A percentile compares a stretch with the other conserved stretches of the same genome.
Conservation (phyloP, 2,113 vertebrate genomes). For the Urocynchramus pylzowi region DNA sequence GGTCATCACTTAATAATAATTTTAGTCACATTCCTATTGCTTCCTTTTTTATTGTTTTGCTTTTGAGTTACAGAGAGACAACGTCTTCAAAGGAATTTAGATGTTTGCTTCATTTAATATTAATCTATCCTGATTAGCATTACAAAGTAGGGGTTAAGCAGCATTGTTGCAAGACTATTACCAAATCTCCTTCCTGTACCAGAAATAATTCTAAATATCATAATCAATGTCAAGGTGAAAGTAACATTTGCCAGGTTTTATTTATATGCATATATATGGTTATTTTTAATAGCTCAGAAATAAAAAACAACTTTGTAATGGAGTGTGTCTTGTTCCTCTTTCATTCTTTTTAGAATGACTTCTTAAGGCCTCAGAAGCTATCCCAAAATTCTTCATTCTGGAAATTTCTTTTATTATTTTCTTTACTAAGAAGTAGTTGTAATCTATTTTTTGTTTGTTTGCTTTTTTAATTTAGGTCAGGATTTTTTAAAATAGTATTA, state of each 20-base stretch:
- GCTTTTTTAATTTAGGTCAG: not conserved
- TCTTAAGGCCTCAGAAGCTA: not conserved
- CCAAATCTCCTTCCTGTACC: not conserved
- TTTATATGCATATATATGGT: not conserved
- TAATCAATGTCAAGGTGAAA: not conserved
- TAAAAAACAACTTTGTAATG: not conserved
- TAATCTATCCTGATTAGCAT: not conserved
- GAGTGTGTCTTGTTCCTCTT: not conserved
- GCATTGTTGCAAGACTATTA: not conserved
- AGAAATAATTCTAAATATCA: not conserved
- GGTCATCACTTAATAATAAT: not conserved
- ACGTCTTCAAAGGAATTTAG: not conserved
- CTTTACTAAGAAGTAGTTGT: not conserved
- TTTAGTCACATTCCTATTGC: not conserved
- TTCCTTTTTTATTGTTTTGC: not conserved
- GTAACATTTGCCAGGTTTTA: not conserved
- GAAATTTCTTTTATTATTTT: not conserved
- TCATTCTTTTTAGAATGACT: not conserved
- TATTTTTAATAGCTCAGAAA: not conserved
- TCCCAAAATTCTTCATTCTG: not conserved
- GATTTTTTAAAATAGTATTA: rapidly evolving
- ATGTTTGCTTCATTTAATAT: not conserved
- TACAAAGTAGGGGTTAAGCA: not conserved
- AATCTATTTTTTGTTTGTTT: not conserved
- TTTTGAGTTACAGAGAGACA: not conserved